Base-by-base conservation (phyloP, 2,888 invertebrate genomes). In the Ennomos fuscantarius region DNA sequence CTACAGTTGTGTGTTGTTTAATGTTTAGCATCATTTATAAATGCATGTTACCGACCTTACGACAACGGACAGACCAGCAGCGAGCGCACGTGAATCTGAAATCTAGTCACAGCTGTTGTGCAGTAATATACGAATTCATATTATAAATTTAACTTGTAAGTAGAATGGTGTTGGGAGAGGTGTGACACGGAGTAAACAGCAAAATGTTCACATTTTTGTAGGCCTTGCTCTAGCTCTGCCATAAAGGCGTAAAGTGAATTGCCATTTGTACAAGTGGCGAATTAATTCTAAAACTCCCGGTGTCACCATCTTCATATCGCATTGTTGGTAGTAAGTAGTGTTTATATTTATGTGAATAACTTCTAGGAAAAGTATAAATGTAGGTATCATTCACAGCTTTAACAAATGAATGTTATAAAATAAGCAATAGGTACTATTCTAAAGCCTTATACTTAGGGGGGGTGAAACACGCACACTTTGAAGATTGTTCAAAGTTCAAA, bases 21-120 rank as follows among this genome's bases (percentile, higher is more conserved):
- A 68, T 68, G 59, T 62, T 65, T 67, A 70, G 69, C 60, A 67
- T 69, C 62, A 67, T 68, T 66, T 65, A 47, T 63, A 60, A 68
- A 68, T 72, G 72, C 70, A 68, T 72, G 72, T 68, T 66, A 65
- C 54, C 65, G 72, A 65, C 10, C 33, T 44, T 42, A 33, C 45
- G 39, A 34, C 49, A 34, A 31, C 47, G 47, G 37, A 47, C 44
- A 13, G 36, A 9, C 31, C 39, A 32, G 31, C 46, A 46, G 46
- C 11, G 37, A 47, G 31, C 67, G 76, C 83, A 76, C 81, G 79
- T 70, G 79, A 81, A 81, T 82, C 76, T 79, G 66, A 71, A 75
- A 73, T 87, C 87, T 87, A 87, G 87, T 87, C 87, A 86, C 84
- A 78, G 78, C 81, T 83, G 84, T 85, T 85, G 85, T 84, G 85